These are phyloP conservation scores for Nephrocerus scutellatus DNA, from an alignment of 2,888 invertebrate genomes.

Conservation along the genomic window DNA sequence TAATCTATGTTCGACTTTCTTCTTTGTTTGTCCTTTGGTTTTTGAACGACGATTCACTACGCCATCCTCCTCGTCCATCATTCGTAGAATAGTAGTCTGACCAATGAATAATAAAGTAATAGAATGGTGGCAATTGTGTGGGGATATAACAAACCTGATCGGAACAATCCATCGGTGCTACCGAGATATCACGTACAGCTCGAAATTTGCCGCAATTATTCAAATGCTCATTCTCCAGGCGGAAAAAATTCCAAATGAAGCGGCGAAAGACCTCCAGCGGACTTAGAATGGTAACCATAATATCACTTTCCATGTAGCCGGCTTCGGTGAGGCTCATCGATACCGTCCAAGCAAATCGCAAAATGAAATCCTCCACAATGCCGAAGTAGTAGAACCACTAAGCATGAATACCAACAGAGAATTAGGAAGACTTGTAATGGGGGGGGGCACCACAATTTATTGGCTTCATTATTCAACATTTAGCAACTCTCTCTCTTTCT, in stretches of 20 bases:
- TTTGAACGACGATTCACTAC: constrained; percentile 40
- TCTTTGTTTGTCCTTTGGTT: constrained; percentile 34
- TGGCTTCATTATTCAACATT: not conserved
- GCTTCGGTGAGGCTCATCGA: constrained; percentile 63
- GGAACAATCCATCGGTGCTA: constrained; percentile 67
- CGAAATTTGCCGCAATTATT: constrained; percentile 86
- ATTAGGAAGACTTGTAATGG: constrained; percentile 10
- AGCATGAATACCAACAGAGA: constrained; percentile 25
- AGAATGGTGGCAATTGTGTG: not conserved
- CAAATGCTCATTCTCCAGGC: constrained; percentile 80
- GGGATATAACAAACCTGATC: constrained; percentile 53
- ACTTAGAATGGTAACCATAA: constrained; percentile 59
- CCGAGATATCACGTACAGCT: constrained; percentile 78
- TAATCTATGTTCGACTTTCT: constrained; percentile 36
- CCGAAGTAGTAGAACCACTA: constrained; percentile 76
- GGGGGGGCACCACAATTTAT: constrained; percentile 16
- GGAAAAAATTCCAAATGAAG: constrained; percentile 86
- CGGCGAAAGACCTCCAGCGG: constrained; percentile 64
- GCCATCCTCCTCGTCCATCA: constrained; percentile 48
- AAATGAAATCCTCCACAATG: constrained; percentile 69
- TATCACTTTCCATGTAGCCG: constrained; percentile 57
- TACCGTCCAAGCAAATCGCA: constrained; percentile 72
- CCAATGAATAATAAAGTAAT: constrained; percentile 11
- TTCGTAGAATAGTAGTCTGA: constrained; percentile 48
- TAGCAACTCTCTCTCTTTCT: constrained; percentile 12